phyloP scores from a whole-genome alignment of 2,113 vertebrate species.

The Uropsilus gracilis region DNA sequence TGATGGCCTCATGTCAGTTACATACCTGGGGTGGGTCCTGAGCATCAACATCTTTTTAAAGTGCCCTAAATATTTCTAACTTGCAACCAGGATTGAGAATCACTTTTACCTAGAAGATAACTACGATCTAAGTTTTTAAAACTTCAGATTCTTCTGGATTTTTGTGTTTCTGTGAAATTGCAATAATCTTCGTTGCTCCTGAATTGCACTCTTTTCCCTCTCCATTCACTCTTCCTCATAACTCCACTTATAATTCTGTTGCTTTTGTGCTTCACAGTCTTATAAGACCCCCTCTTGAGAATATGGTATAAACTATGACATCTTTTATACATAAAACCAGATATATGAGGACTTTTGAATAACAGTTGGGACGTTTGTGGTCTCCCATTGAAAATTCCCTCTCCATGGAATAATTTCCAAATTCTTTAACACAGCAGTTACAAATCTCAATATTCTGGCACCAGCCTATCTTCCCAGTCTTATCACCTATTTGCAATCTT shows the following conservation, averaged over 20 bases:
- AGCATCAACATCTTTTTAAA: background rate
- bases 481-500: background rate
- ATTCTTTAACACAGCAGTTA: background rate
- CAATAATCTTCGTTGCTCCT: background rate
- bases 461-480: background rate
- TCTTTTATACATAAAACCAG: background rate
- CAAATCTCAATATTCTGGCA: background rate
- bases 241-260: background rate
- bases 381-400: background rate
- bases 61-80: background rate
- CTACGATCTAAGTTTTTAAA: constrained; percentile 11
- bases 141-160: background rate
- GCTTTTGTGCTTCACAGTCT: background rate
- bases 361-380: background rate
- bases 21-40: background rate
- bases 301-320: background rate
- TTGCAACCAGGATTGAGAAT: background rate
- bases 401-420: background rate
- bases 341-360: background rate
- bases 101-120: background rate
- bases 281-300: background rate
- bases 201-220: background rate
- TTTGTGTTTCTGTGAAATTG: background rate
- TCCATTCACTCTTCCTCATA: background rate
- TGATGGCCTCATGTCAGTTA: background rate